phyloP scores from a whole-genome alignment of 2,888 invertebrate species.

The Noctua pronuba region DNA sequence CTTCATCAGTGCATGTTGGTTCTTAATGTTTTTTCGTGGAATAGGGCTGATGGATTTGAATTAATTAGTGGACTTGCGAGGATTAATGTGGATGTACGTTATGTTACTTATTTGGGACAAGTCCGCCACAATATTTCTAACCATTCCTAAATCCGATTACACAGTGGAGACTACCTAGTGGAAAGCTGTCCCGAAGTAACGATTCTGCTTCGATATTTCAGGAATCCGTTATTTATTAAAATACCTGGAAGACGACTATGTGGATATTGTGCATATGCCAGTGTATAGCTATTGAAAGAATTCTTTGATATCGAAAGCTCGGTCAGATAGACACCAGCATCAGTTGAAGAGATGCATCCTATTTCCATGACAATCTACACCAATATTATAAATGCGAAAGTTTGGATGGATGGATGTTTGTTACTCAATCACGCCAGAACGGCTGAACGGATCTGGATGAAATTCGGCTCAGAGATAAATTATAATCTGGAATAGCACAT shows the following conservation, averaged over 20 bases:
- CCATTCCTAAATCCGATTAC: background rate
- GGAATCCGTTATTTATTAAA: background rate
- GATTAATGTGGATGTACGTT: background rate
- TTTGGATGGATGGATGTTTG: too few species aligned
- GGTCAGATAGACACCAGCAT: background rate
- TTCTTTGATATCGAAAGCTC: background rate
- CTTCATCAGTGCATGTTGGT: constrained; percentile 37
- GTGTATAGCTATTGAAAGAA: background rate
- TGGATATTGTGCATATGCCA: background rate
- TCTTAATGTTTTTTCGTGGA: constrained; percentile 9
- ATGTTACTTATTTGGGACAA: background rate
- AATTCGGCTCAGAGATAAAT: too few species aligned
- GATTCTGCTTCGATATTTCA: background rate
- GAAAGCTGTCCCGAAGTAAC: background rate
- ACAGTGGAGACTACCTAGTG: background rate
- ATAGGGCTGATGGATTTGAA: background rate
- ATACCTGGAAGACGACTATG: background rate
- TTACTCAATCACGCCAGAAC: too few species aligned
- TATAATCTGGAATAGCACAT: too few species aligned
- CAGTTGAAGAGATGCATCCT: background rate
- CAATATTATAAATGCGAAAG: too few species aligned
- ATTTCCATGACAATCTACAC: background rate
- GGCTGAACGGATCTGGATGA: too few species aligned
- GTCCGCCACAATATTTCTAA: background rate
- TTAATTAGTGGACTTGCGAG: background rate